Base-by-base conservation (phyloP, 2,797 vertebrate species). In the Aeoliscus strigatus region DNA sequence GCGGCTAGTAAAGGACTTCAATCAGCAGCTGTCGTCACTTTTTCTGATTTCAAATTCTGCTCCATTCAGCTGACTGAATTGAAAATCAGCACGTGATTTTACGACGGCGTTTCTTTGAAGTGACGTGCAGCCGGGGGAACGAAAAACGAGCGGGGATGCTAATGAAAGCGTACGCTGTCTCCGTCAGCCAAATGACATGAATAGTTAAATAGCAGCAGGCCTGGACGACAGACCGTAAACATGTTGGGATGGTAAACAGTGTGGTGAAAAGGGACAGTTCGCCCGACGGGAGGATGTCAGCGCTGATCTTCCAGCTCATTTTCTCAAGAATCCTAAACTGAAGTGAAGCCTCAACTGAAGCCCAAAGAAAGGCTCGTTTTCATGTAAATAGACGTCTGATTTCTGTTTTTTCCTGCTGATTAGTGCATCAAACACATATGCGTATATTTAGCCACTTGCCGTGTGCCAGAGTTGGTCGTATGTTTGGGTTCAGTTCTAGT, bases 151-250 rank as follows among this genome's bases (percentile, higher is more conserved):
- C 44, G 27, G 34, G 35, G 49, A 64, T 23, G 61, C 2, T 42
- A 47, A 71, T 70, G 57, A 60, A 51, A 72, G 43, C 32, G 14
- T 2, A 38, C 33, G 0, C 40, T 32, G 50, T 55, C 57, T 72
- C 58, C 60, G 27, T 61, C 47, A 41, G 67, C 62, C 39, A 53
- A 60, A 68, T 37, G 42, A 67, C 38, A 77, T 46, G 42, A 63
- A 52, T 39, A 52, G 65, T 57, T 68, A 50, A 75, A 52, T 42
- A 67, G 62, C 52, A 30, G 44, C 47, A 6, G 25, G 38, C 15
- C 36, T 66, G n/a, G 54, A 61, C 67, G 64, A 36, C 58, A 55
- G 58, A 26, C 32, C 41, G 62, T 55, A 68, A 74, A 70, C 67
- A 68, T 30, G 56, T 8, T 27, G 42, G 21, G 51, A 54, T 24